Evolutionary conservation across 2,797 vertebrate species (phyloP), one percentile per base, ranked within the genome.

Genomic region (Hippocampus kuda): DNA sequence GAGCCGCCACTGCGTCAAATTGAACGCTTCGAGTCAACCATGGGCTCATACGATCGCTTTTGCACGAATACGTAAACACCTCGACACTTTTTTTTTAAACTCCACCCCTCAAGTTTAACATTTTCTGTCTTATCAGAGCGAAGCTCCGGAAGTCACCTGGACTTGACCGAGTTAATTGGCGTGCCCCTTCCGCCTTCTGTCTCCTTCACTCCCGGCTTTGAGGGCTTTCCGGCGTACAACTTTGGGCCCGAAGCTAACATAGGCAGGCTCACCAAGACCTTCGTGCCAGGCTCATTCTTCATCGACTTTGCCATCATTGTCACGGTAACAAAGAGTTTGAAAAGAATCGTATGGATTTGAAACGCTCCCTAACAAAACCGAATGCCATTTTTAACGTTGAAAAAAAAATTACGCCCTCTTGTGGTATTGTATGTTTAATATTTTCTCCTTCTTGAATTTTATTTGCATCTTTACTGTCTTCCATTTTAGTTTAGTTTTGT

Each of bases 111-210:
- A 65, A 26, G 24, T 48, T 44, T 41, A 11, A 1, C 9, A 0
- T 41, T 64, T 2, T 72, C 71, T 70, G 48, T 82, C 13, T 67
- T 46, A 12, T 77, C 89, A 96, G 95, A 92, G 12, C 82, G 79
- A 51, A 85, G 88, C 46, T 80, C 91, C 0, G 89, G 84, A 61
- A 82, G 82, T 76, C 89, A 89, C 20, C 86, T 96, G 83, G 93
- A 97, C 84, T 91, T 97, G 73, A 94, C 86, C 0, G 91, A 93
- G 78, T 77, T 97, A 65, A 91, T 97, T 5, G 94, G 95, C 2
- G 91, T 95, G 20, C 95, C 95, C 1, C 92, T 97, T 42, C 94
- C 95, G 63, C 92, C 93, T 0, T 91, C 92, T 0, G 92, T 97
- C 79, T 93, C 93, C 81, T 95, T 96, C 74, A 87, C 91, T 59